Conservation (phyloP, 1,140 invertebrate species). For the Plectrocnemia conspersa region DNA sequence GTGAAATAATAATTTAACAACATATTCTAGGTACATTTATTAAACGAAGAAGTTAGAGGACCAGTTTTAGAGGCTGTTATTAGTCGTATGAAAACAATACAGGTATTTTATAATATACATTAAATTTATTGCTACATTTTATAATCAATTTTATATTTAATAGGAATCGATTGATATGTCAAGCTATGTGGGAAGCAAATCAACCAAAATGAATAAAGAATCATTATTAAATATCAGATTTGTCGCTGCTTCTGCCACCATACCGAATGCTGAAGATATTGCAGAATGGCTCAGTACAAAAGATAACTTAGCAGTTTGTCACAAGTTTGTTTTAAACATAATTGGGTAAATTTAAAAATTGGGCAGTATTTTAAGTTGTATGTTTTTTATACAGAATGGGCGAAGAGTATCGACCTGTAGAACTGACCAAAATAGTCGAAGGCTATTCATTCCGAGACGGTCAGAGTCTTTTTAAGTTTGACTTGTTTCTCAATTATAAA, state of each 20-base stretch:
- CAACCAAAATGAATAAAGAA: conserved; percentile 13
- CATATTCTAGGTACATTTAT: conserved; percentile 55
- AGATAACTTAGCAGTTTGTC: conserved; percentile 45
- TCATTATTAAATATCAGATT: conserved; percentile 54
- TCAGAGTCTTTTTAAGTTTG: conserved; percentile 66
- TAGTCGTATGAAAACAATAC: conserved; percentile 66
- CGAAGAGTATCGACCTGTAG: conserved; percentile 68
- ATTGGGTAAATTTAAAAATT: neutral
- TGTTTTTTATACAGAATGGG: conserved; percentile 52
- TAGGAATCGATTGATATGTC: conserved; percentile 20
- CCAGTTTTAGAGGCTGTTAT: conserved; percentile 75
- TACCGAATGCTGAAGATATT: conserved; percentile 73
- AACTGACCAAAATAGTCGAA: conserved; percentile 65
- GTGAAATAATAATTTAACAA: neutral
- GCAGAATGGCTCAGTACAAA: conserved; percentile 61
- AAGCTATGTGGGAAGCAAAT: conserved; percentile 10
- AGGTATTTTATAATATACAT: conserved; percentile 37
- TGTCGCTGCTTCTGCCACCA: conserved; percentile 73
- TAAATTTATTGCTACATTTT: neutral
- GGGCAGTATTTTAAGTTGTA: neutral
- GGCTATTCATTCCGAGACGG: conserved; percentile 57
- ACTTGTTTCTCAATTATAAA: conserved; percentile 71
- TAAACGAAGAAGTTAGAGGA: conserved; percentile 66
- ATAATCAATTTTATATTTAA: conserved; percentile 7
- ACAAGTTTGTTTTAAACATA: conserved; percentile 44